Base-by-base conservation (phyloP, 2,797 vertebrate genomes). In the Sebastes matsubarae region DNA sequence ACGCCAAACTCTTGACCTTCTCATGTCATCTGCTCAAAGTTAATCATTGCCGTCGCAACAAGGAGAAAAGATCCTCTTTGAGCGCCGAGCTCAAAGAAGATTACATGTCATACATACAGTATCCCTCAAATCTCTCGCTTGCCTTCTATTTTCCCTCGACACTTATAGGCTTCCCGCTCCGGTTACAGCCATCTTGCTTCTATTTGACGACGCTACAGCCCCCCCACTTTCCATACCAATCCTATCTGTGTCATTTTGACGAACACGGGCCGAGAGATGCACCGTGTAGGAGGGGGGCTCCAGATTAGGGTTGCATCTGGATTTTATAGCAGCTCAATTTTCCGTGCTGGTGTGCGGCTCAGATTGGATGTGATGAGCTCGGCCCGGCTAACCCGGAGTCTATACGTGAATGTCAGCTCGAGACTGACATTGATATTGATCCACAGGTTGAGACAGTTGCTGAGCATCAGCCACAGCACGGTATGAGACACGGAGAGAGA, bases 301-400 rank as follows among this genome's bases (percentile, higher is more conserved):
- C 71, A 81, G 79, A 74, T 81, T 85, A 34, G 9, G 65, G 72
- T 22, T 86, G 85, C 85, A 91, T 94, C 89, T 95, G 91, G 93
- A 89, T 89, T 89, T 89, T 74, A 92, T 89, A 88, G 89, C 79
- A 61, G 79, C 86, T 91, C 91, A 84, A 79, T 92, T 91, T 89
- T 89, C 76, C 80, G 22, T 57, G 84, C 81, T 78, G 83, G 66
- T 42, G 74, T 36, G 67, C 68, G 18, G 69, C 79, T 83, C 79
- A 73, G 87, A 88, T 91, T 89, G 84, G 77, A 91, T 85, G 79
- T 79, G 88, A 93, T 82, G 89, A 89, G 82, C 80, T 24, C 24
- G 59, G 71, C 70, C 36, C 55, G 54, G 82, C 81, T 24, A 80
- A 82, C 88, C 54, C 38, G 71, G 75, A 86, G 73, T 74, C 86